Evolutionary conservation across 2,888 invertebrate genomes (phyloP), one percentile per base, ranked within the genome.

Genomic region (Penaeus monodon): DNA sequence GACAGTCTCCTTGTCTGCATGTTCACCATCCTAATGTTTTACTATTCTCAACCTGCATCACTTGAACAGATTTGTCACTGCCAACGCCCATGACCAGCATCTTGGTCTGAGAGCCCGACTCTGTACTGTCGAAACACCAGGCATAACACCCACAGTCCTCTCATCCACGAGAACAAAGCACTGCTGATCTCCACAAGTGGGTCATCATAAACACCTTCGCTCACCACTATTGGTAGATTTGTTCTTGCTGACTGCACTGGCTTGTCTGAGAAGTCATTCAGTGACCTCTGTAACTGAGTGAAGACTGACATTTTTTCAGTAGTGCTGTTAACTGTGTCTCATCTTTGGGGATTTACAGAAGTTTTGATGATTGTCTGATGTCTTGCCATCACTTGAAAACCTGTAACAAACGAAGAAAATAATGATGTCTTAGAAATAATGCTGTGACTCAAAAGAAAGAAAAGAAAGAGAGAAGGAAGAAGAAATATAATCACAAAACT

Each of bases 91-190:
- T 57, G 57, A 57, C 57, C n/a, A 20, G 57, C 57, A 1, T 57
- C 57, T 57, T 57, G 57, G 14, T 57, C 57, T 12, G 57, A 57
- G 57, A 57, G 57, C n/a, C 57, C 17, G 20, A 57, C 57, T 57
- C 57, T 57, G 57, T 12, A 57, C 57, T 20, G 57, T 57, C 57
- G 57, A 57, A 17, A 57, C 57, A 57, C 57, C 29, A 22, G 63
- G 73, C 65, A 80, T 70, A 38, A 57, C 63, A 24, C 33, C 70
- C 22, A 81, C 86, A 20, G 78, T 78, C 14, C 73, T 27, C 24
- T 82, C 82, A 10, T 86, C 82, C 22, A 86, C 81, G 27, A 86
- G 44, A 17, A 86, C 82, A 79, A 86, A 86, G 44, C 86, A 86
- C 38, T 79, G 81, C 27, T 82, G 81, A 24, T 77, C 65, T 3